Evolutionary conservation across 2,888 invertebrate species (phyloP).

Genomic region (Ectropis crepuscularia): DNA sequence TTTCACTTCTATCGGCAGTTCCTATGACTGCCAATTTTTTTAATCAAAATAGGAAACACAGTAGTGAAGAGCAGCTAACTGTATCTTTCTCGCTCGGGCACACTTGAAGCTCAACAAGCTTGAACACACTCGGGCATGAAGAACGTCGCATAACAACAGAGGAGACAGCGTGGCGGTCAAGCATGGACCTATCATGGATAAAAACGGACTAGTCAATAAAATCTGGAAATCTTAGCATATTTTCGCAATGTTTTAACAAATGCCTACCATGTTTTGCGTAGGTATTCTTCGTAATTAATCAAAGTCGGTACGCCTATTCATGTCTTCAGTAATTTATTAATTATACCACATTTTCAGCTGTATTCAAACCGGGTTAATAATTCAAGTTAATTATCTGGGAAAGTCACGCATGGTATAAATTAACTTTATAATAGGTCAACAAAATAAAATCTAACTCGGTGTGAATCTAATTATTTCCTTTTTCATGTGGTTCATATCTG

Average conservation of each 20-base stretch:
- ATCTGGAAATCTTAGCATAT: neutral
- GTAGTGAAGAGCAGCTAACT: no score
- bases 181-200: no score
- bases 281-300: constrained; percentile 25
- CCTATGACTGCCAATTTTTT: no score
- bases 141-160: no score
- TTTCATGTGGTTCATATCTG: neutral
- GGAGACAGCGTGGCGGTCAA: no score
- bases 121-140: no score
- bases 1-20: no score
- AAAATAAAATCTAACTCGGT: constrained; percentile 4
- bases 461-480: neutral
- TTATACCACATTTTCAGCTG: constrained; percentile 21
- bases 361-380: constrained; percentile 20
- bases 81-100: no score
- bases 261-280: no score
- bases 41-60: no score
- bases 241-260: neutral
- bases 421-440: constrained; percentile 11
- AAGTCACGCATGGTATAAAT: constrained; percentile 33
- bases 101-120: no score
- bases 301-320: constrained; percentile 30
- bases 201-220: no score
- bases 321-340: constrained; percentile 33
- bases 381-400: constrained; percentile 34